Evolutionary conservation across 2,797 vertebrate species (phyloP).

Genomic region (Brachymystax lenok): DNA sequence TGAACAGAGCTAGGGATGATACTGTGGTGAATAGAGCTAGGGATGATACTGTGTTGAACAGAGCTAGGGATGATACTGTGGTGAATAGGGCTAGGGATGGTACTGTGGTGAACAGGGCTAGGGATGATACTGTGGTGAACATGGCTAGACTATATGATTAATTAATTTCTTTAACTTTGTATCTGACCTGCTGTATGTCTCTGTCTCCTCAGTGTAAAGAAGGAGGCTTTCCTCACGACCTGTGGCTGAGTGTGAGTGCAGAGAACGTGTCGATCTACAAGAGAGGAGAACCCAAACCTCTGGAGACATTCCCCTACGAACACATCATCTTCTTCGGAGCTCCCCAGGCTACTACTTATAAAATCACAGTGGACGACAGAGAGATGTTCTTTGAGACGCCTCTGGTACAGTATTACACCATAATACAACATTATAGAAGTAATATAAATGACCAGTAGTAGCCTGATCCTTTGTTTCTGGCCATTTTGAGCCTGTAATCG

Average conservation of each 20-base stretch:
- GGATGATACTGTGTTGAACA: too few relatives aligned
- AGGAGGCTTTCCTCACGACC: constrained; percentile 91
- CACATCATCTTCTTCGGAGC: constrained; percentile 94
- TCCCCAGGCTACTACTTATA: constrained; percentile 88
- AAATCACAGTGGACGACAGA: constrained; percentile 91
- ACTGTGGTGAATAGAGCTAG: too few relatives aligned
- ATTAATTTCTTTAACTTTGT: not conserved
- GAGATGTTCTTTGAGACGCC: constrained; percentile 94
- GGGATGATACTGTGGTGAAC: too few relatives aligned
- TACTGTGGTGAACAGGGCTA: too few relatives aligned
- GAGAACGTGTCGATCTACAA: constrained; percentile 93
- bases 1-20: too few relatives aligned
- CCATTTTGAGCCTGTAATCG: too few relatives aligned
- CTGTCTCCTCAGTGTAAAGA: constrained; percentile 83
- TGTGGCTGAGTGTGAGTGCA: constrained; percentile 91
- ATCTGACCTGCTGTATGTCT: constrained; percentile 18
- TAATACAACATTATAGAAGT: not conserved
- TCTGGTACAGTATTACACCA: constrained; percentile 71
- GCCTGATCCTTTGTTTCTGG: too few relatives aligned
- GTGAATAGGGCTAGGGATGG: too few relatives aligned
- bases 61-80: too few relatives aligned
- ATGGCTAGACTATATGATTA: not conserved
- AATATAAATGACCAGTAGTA: too few relatives aligned
- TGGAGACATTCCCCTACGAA: constrained; percentile 92
- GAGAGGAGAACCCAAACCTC: constrained; percentile 85